Evolutionary conservation across 2,888 invertebrate species (phyloP), one percentile per base, ranked within the genome.

Genomic region (Phasia obesa): DNA sequence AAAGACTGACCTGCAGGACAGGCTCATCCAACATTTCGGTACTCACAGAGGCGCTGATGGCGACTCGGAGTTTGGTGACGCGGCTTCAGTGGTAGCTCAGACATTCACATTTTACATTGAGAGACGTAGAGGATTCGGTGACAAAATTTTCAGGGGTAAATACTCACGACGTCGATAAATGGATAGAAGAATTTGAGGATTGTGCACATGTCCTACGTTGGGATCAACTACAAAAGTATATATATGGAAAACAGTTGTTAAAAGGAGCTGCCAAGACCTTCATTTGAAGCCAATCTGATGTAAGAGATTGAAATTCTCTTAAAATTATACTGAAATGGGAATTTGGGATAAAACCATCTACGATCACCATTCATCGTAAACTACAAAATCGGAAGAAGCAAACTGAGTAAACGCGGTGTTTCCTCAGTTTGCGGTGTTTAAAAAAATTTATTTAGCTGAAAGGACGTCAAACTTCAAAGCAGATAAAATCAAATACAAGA

Each of bases 231-330:
- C 84, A 77, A 59, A 70, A 70, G 11, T 82, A 57, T 25, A 77
- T 84, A 2, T 82, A 84, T 47, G 70, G 47, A 2, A 84, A 84
- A 44, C 84, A 82, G n/a, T 42, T 82, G 42, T 44, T 80, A 7
- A 57, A 47, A 42, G 84, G 79, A 2, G 82, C 82, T 1, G 82
- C 84, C 11, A 82, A 73, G 38, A 57, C 69, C 11, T 82, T 76
- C 38, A 55, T 79, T 9, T 44, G 81, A 57, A 85, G 78, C 15
- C 78, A 85, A 59, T 60, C 69, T 1, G 47, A 67, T 23, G 67
- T 83, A 25, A 71, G 25, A 3, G 60, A 75, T 49, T 86, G 84
- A 81, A 4, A 13, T 31, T 21, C 70, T 0, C 49, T 84, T n/a
- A 84, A 84, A 51, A 25, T 21, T 23, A 5, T 31, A 1, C 47